Base-by-base conservation (phyloP, 2,797 vertebrate species). In the Otus scops region DNA sequence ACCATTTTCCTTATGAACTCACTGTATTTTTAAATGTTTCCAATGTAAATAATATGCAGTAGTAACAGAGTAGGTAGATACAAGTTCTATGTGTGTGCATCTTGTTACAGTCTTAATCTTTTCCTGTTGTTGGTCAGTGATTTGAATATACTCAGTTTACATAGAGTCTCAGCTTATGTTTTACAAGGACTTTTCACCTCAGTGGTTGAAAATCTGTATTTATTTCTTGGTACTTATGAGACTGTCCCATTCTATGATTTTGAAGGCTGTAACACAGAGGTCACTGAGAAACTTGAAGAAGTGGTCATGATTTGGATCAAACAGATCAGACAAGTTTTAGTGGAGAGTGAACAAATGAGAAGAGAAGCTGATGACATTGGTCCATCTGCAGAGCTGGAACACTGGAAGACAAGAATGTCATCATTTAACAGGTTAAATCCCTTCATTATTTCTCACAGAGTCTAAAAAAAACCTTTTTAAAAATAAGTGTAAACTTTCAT, bases 341-440 rank as follows among this genome's bases (percentile, higher is more conserved):
- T 97, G 13, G 98, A 98, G 96, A 98, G 97, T 91, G 98, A 99
- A 77, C 98, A 98, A 97, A 98, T 99, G 89, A 98, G 98, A 96
- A 98, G 98, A 97, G 99, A 99, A 93, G 97, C 98, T 11, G 98
- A 98, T 73, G 98, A 98, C n/a, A 97, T 98, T 9, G 98, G 98
- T 23, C 99, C 98, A 1, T 98, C 96, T 26, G 98, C 98, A 18
- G 98, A 99, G 94, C 97, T 99, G 83, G 98, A 98, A 77, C 92
- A 98, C 93, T 99, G 98, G 99, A 99, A 98, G 96, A 97, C 97
- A 83, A 98, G 98, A 89, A 98, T 98, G 98, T 97, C 98, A 47
- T 98, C 96, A 21, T 99, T 99, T 76, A 98, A 96, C 98, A 98
- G 98, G 98, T 99, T 61, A 87, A 91, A 77, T 75, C 27, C 27